Evolutionary conservation across 2,797 vertebrate genomes (phyloP).

Genomic region (Pristis pectinata): DNA sequence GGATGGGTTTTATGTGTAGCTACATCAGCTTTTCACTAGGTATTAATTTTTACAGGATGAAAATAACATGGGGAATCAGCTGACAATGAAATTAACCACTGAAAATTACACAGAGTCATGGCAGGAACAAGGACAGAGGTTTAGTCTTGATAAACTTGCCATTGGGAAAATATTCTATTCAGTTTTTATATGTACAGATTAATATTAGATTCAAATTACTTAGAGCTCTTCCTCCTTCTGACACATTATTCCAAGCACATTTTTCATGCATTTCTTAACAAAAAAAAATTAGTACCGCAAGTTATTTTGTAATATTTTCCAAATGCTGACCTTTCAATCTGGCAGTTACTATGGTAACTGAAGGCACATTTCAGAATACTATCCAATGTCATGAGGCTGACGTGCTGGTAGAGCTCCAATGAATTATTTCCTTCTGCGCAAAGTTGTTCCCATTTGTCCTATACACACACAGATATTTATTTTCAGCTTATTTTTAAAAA

Average conservation of each 20-base stretch:
- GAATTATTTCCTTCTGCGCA: slow-evolving; percentile 46
- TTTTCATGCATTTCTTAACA: neutral
- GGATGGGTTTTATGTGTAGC: neutral
- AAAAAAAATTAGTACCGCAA: neutral
- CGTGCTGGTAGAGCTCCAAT: slow-evolving; percentile 66
- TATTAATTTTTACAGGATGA: neutral
- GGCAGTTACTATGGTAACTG: slow-evolving; percentile 28
- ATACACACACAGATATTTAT: neutral
- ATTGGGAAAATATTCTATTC: neutral
- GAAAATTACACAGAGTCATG: neutral
- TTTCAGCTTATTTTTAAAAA: neutral
- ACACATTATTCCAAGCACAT: neutral
- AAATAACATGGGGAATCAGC: neutral
- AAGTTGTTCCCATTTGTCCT: slow-evolving; percentile 58
- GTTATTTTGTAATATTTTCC: neutral
- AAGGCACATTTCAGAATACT: slow-evolving; percentile 23
- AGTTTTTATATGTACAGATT: neutral
- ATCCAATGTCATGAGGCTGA: slow-evolving; percentile 29
- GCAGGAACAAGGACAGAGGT: neutral
- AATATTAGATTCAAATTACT: neutral
- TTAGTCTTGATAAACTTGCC: neutral
- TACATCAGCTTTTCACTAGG: neutral
- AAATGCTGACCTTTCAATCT: slow-evolving; percentile 18
- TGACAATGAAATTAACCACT: neutral
- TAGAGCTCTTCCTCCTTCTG: neutral